These are phyloP conservation scores for Sinotaia quadrata DNA, from an alignment of 2,888 invertebrate species.

Conservation along the genomic window DNA sequence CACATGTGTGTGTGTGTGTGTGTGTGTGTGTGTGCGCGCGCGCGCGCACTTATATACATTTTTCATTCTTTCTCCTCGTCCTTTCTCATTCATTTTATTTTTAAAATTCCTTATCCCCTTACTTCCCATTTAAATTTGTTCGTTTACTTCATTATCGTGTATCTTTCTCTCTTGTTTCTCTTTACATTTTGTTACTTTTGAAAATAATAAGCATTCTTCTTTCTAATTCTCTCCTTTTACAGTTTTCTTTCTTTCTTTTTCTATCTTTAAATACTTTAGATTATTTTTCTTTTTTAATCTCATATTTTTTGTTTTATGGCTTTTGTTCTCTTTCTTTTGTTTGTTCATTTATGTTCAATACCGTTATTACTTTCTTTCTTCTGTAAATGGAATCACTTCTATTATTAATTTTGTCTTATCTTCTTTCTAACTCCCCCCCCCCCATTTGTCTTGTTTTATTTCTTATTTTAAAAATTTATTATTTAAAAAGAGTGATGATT, in stretches of 20 bases:
- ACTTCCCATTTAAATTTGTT: not conserved
- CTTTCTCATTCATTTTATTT: not conserved
- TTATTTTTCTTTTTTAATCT: not conserved
- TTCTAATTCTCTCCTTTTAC: not conserved
- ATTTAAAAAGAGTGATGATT: too few relatives aligned
- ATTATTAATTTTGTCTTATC: not conserved
- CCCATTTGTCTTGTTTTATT: not conserved
- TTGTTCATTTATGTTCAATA: too few relatives aligned
- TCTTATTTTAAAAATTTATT: not conserved
- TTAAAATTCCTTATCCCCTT: constrained; percentile 2
- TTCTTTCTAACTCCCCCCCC: not conserved
- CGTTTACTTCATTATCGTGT: not conserved
- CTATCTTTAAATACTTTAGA: not conserved
- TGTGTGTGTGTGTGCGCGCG: constrained; percentile 4
- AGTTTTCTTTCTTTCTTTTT: not conserved
- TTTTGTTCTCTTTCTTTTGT: not conserved
- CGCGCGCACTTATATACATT: not conserved
- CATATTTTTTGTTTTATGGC: not conserved
- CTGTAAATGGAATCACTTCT: too few relatives aligned
- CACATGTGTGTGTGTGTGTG: not conserved
- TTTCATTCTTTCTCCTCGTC: not conserved
- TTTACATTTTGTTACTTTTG: not conserved
- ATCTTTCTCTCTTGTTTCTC: not conserved
- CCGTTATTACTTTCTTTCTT: too few relatives aligned
- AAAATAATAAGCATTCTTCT: not conserved